Base-by-base conservation (phyloP, 2,888 invertebrate genomes). In the Drosophila falleni region DNA sequence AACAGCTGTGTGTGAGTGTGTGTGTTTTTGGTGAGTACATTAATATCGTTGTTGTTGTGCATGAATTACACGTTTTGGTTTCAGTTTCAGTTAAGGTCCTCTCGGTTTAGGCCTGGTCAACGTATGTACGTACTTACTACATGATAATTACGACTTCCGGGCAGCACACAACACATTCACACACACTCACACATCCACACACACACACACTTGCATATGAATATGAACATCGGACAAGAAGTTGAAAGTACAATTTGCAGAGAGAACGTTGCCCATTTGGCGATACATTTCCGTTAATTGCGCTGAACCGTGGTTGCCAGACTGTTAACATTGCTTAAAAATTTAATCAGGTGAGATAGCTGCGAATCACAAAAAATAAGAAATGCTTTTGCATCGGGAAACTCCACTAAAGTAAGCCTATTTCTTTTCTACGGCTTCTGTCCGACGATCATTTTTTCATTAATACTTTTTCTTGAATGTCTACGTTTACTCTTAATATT, bases 131-230 rank as follows among this genome's bases (percentile, higher is more conserved):
- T 69, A 75, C 81, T 74, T 58, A 47, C 58, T 46, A 81, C 85
- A 90, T 82, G 78, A 75, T 91, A 91, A 91, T 91, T 91, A 91
- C 88, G 84, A 90, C 90, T 90, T 91, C 91, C 91, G 91, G 87
- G 59, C 71, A 87, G 68, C 69, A 71, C 39, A 62, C 79, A 49
- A 42, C 37, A 39, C 26, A 33, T 26, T 8, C 41, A 53, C 31
- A 60, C 61, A 53, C 55, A 58, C 42, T 8, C 42, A 60, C 44
- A 61, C 50, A 46, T 3, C 0, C 26, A 19, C 19, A 19, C 23
- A 23, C 42, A 51, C 44, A 53, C 51, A 41, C 50, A 60, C 41
- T 56, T 42, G 61, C 55, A 62, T 47, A 64, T 56, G 15, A 47
- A 78, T 65, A 70, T 51, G 72, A 49, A 74, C 67, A 65, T 69